phyloP scores from a whole-genome alignment of 1,140 invertebrate genomes.

The Magallana angulata region DNA sequence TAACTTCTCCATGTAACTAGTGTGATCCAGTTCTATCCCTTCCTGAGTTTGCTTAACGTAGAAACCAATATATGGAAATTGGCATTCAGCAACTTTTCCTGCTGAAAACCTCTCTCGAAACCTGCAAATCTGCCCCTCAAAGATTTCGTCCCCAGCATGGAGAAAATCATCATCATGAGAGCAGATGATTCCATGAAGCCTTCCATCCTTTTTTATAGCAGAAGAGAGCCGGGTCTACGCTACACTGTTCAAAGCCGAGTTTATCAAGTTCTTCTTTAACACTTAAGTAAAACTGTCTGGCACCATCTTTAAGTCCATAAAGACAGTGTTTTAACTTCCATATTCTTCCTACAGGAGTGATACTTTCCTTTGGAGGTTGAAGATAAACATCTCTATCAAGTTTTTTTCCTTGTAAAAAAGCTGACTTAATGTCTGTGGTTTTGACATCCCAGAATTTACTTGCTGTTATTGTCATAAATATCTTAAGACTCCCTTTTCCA shows the following conservation, averaged over 20 bases:
- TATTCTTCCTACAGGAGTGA: conserved; percentile 18
- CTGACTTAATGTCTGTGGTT: conserved; percentile 59
- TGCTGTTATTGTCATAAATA: conserved; percentile 49
- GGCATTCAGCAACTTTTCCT: conserved; percentile 55
- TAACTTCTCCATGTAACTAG: conserved; percentile 52
- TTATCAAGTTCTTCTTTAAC: too few species aligned
- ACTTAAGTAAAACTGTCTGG: too few species aligned
- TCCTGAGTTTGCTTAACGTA: conserved; percentile 28
- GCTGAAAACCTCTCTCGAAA: conserved; percentile 54
- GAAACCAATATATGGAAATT: conserved; percentile 56
- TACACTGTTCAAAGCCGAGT: too few species aligned
- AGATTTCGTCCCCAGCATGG: background rate
- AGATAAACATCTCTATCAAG: conserved; percentile 52
- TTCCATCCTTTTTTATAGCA: too few species aligned
- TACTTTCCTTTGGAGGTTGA: conserved; percentile 52
- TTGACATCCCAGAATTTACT: conserved; percentile 53
- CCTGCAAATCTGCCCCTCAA: conserved; percentile 52
- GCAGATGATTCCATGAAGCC: too few species aligned
- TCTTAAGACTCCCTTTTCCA: conserved; percentile 54
- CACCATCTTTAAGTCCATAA: too few species aligned
- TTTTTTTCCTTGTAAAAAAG: conserved; percentile 54
- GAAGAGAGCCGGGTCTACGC: too few species aligned
- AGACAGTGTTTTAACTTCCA: background rate
- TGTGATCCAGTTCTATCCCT: conserved; percentile 46
- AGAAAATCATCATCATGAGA: too few species aligned